A percentile compares a stretch with the other conserved stretches of the same genome.
These are phyloP conservation scores for Stegostoma tigrinum DNA, from an alignment of 2,113 vertebrate genomes.

Conservation along the genomic window DNA sequence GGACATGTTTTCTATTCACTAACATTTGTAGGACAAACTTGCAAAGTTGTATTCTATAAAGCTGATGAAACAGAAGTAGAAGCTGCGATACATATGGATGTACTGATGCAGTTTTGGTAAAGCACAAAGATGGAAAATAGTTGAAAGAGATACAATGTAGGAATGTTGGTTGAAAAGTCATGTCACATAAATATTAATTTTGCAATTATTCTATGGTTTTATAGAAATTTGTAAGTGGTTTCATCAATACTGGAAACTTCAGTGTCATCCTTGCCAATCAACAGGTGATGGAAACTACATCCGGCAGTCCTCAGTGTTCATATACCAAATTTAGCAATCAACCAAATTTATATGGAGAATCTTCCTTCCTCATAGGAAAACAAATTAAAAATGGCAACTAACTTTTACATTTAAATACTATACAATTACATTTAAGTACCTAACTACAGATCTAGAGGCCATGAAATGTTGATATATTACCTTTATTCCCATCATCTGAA, in stretches of 20 bases:
- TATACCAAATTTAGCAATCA: neutral
- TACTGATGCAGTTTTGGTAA: neutral
- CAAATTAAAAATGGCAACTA: neutral
- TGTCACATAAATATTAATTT: neutral
- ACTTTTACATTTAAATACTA: neutral
- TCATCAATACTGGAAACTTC: neutral
- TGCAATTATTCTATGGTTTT: neutral
- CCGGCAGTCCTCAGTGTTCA: neutral
- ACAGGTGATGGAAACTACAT: neutral
- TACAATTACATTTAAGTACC: neutral
- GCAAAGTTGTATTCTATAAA: neutral
- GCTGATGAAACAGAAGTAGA: neutral
- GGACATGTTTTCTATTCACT: too few species aligned
- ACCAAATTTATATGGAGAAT: neutral
- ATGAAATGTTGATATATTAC: neutral
- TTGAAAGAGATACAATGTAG: neutral
- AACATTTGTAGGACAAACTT: neutral
- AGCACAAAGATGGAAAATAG: neutral
- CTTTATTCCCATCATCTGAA: neutral
- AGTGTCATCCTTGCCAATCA: neutral
- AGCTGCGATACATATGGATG: too few species aligned
- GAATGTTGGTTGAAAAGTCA: neutral
- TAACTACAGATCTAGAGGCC: neutral
- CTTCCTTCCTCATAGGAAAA: neutral
- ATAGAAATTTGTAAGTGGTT: neutral